Evolutionary conservation across 2,888 invertebrate species (phyloP), one percentile per base, ranked within the genome.

Genomic region (Polydrusus tereticollis): DNA sequence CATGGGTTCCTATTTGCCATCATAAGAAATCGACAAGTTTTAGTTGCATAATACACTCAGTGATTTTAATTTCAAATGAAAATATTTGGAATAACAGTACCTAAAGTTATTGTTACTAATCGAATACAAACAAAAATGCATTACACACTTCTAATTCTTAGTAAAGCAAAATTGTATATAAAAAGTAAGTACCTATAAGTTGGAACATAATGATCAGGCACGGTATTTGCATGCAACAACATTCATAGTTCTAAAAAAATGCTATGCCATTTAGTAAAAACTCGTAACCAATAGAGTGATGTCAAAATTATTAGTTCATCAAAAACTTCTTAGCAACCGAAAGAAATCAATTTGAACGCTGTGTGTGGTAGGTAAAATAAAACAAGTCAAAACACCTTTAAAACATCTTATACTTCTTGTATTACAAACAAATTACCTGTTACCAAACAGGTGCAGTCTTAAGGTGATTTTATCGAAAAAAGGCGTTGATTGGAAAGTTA

Each of bases 391-490:
- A 63, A 50, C 63, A 63, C 63, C 63, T 63, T 36, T 50, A 60
- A 60, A 60, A 45, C 60, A 60, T 8, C 60, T 47, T 60, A 63
- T 50, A 63, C 50, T 33, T 63, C 50, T 50, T 63, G 63, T 50
- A 50, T 63, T 50, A 63, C 63, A 63, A 63, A 50, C 36, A 63
- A 63, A 63, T 63, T 63, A 63, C 50, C 63, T 63, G 63, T 21
- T 63, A 50, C 33, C 16, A 50, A 50, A 63, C 50, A 50, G 50
- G 50, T 50, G 63, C 47, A 63, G 50, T 64, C 38, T 38, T 38
- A 41, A 4, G 14, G 45, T 47, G 62, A 62, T 47, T 47, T 29
- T 62, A 62, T 62, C 62, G 47, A 47, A 62, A 62, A 62, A 47
- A 62, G 29, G 33, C 47, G 47, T 33, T 62, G 62, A 62, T 62